Base-by-base conservation (phyloP, 2,888 invertebrate species). In the Phrixothrix hirtus region DNA sequence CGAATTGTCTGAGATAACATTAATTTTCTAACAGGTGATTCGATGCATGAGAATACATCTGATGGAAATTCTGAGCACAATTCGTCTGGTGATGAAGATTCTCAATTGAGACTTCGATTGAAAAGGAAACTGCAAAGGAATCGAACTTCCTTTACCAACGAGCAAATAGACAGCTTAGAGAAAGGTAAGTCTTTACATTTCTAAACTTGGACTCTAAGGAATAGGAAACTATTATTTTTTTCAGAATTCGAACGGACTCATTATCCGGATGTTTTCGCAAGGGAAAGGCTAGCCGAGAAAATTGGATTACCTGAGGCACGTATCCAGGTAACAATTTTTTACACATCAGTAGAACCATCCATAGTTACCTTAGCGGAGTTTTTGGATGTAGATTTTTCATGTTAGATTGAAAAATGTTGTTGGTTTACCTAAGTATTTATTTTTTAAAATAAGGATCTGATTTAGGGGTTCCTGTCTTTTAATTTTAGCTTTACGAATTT, bases 251-350 rank as follows among this genome's bases (percentile, higher is more conserved):
- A 95, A 81, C 81, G 95, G 78, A 95, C 95, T 68, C 95, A 96
- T 80, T 96, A 96, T 78, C 96, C 95, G 60, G 95, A 96, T 80
- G 95, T 96, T 65, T 96, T 95, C 79, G 95, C 95, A 64, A 82
- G 96, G 70, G 96, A 96, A 78, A 84, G 94, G 78, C 85, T 96
- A 76, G 95, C 96, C 61, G 92, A 90, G 81, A 95, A 95, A 86
- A 96, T 96, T 80, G 92, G 92, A 83, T 89, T 96, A 80, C 95
- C 95, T 80, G 95, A 95, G 88, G 95, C 95, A 82, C 88, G 95
- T 87, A 96, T 96, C 86, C 95, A 96, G 92, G 95, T 95, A 86
- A 85, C 87, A 85, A 72, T 70, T 73, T 74, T 75, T 75, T 75
- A 56, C 56, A 56, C 52, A 56, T 55, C 50, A 51, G 64, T 66